phyloP scores from a whole-genome alignment of 1,140 invertebrate genomes.

The Drosophila sechellia region DNA sequence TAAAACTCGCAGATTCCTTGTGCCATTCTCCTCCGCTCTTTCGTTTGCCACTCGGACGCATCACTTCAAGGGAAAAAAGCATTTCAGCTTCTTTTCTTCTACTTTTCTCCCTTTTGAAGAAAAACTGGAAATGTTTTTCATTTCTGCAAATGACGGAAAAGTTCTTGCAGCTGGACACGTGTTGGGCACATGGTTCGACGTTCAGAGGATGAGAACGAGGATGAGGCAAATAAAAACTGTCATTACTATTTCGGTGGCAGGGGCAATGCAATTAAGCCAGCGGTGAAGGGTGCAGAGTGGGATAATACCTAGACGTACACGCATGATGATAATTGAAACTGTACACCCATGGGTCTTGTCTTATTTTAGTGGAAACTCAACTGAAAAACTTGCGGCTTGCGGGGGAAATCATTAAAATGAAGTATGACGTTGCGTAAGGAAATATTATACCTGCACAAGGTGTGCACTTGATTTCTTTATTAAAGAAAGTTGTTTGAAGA shows the following conservation, averaged over 20 bases:
- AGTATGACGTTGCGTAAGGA: constrained; percentile 14
- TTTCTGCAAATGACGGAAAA: constrained; percentile 65
- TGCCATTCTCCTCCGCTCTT: constrained; percentile 5
- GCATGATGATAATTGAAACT: constrained; percentile 46
- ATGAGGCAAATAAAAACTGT: constrained; percentile 42
- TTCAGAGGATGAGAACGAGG: background rate
- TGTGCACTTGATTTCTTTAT: constrained; percentile 6
- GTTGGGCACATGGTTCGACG: constrained; percentile 47
- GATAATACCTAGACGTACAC: constrained; percentile 22
- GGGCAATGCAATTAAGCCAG: constrained; percentile 34
- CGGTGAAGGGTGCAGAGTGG: constrained; percentile 1
- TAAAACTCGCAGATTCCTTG: constrained; percentile 54
- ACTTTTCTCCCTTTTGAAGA: constrained; percentile 38
- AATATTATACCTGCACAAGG: background rate
- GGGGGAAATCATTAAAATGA: constrained; percentile 19
- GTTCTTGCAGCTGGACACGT: constrained; percentile 48
- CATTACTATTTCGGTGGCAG: constrained; percentile 24
- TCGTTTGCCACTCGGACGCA: background rate
- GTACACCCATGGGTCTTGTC: constrained; percentile 10
- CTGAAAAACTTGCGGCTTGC: constrained; percentile 2
- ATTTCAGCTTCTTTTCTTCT: constrained; percentile 55
- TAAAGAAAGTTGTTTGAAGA: background rate
- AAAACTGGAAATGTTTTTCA: constrained; percentile 63
- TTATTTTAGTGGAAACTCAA: constrained; percentile 11
- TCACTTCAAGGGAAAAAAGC: constrained; percentile 29